A percentile compares a stretch with the other conserved stretches of the same genome.
These are phyloP conservation scores for Macrochelys suwanniensis DNA, from an alignment of 2,797 vertebrate species.

Conservation along the genomic window DNA sequence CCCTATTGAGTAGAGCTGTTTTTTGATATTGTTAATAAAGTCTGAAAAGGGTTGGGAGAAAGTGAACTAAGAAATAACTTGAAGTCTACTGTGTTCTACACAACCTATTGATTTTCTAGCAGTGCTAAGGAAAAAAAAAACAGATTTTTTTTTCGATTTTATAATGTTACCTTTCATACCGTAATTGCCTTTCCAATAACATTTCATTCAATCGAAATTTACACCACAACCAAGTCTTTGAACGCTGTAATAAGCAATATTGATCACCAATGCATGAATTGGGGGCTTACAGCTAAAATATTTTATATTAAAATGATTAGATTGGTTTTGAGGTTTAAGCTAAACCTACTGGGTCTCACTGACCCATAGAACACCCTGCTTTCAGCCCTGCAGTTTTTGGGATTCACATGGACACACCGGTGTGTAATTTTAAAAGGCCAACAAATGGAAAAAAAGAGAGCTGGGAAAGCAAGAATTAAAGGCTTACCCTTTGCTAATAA, in stretches of 20 bases:
- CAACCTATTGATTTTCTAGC: neutral
- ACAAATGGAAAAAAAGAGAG: neutral
- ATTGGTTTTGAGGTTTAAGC: neutral
- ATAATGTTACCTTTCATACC: neutral
- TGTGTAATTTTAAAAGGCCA: slow-evolving; percentile 9
- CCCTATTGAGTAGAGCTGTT: neutral
- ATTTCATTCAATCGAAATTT: slow-evolving; percentile 14
- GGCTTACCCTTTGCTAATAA: neutral
- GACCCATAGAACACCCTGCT: neutral
- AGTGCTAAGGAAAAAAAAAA: neutral
- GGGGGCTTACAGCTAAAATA: slow-evolving; percentile 35
- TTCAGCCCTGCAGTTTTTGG: neutral
- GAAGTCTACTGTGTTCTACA: neutral
- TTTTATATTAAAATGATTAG: neutral
- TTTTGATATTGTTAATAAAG: neutral
- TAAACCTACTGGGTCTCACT: slow-evolving; percentile 10
- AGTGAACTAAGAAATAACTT: neutral
- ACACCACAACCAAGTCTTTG: slow-evolving; percentile 9
- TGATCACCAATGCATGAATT: slow-evolving; percentile 24
- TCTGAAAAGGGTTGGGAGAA: neutral
- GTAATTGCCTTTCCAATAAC: slow-evolving; percentile 32
- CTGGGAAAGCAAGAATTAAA: neutral
- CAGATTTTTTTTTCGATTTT: neutral
- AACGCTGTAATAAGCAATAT: slow-evolving; percentile 24
- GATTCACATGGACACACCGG: neutral